A percentile compares a stretch with the other conserved stretches of the same genome.
Evolutionary conservation across 2,797 vertebrate genomes (phyloP).

Genomic region (Chaenodraco wilsoni): DNA sequence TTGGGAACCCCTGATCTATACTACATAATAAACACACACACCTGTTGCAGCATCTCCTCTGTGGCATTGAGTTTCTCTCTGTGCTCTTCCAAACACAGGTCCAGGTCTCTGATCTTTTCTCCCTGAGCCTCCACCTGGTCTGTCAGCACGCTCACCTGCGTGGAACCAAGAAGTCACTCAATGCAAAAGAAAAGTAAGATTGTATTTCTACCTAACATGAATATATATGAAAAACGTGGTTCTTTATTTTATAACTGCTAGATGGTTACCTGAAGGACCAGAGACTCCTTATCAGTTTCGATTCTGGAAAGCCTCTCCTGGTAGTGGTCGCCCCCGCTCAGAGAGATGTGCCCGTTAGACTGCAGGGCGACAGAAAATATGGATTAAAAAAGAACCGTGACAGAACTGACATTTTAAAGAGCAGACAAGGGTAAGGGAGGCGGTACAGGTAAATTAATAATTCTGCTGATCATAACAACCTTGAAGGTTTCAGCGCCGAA

Average conservation of each 20-base stretch:
- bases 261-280: constrained; percentile 91
- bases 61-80: constrained; percentile 95
- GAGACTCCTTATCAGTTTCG: constrained; percentile 97
- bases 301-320: constrained; percentile 93
- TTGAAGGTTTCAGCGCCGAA: constrained; percentile 5
- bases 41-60: constrained; percentile 98
- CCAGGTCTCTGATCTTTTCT: constrained; percentile 97
- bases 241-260: background rate
- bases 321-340: constrained; percentile 91
- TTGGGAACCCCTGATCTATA: no score
- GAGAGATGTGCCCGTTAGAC: constrained; percentile 94
- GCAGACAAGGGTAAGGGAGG: background rate
- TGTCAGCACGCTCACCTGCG: constrained; percentile 95
- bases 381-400: constrained; percentile 1
- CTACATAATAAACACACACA: constrained; percentile 53
- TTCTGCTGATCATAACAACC: background rate
- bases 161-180: background rate
- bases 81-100: constrained; percentile 95
- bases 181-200: background rate
- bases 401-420: background rate
- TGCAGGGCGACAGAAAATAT: constrained; percentile 58
- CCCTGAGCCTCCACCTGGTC: constrained; percentile 99
- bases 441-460: background rate
- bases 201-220: background rate
- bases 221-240: background rate